Percentiles rank a stretch among this genome's conserved stretches.
Conservation (phyloP, 2,797 vertebrate species). For the Onychomys torridus region DNA sequence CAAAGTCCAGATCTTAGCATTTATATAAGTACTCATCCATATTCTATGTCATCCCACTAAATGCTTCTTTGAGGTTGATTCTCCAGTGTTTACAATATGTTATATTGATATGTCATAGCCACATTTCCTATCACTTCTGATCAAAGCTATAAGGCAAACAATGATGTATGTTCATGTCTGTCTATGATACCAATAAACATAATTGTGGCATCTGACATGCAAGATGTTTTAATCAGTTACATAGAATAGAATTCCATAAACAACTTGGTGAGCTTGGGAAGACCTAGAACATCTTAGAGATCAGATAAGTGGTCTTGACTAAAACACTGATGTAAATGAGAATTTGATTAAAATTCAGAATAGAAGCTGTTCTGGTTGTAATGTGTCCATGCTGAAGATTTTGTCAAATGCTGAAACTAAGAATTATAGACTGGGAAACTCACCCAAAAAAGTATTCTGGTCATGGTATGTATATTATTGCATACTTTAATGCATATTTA, state of each 20-base stretch:
- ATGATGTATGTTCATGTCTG: neutral
- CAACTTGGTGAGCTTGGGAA: neutral
- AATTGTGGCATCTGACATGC: neutral
- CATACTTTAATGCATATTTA: neutral
- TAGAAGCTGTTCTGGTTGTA: neutral
- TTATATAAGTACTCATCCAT: neutral
- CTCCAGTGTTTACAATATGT: neutral
- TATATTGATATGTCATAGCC: neutral
- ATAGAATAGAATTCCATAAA: neutral
- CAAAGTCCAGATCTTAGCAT: neutral
- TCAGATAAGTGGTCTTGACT: neutral
- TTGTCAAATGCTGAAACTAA: neutral
- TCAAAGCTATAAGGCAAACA: neutral
- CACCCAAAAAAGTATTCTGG: neutral
- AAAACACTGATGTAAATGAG: neutral
- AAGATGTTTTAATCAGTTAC: neutral
- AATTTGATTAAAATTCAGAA: neutral
- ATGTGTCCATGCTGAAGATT: neutral
- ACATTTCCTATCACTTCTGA: slow-evolving; percentile 5
- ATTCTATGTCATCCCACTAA: neutral
- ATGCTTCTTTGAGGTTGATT: neutral
- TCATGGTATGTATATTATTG: neutral
- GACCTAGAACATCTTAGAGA: neutral
- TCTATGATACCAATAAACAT: neutral
- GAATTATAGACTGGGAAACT: neutral